A percentile compares a stretch with the other conserved stretches of the same genome.
phyloP scores from a whole-genome alignment of 2,113 vertebrate genomes.

The Protobothrops flavoviridis region DNA sequence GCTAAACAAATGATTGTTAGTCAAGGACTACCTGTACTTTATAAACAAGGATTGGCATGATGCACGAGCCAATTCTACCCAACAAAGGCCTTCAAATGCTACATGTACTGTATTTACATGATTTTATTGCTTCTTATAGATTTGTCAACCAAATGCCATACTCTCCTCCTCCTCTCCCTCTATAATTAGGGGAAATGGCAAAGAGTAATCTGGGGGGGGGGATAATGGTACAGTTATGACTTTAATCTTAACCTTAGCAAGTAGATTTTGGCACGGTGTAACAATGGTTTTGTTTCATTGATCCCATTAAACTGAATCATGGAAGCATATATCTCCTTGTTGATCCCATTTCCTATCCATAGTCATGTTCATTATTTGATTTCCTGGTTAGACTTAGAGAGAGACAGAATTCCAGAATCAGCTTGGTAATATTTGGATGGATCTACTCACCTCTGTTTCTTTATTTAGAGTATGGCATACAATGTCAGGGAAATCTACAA shows the following conservation, averaged over 20 bases:
- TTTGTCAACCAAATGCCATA: neutral
- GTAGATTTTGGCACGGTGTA: neutral
- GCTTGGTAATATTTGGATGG: neutral
- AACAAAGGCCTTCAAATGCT: neutral
- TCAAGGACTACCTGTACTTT: neutral
- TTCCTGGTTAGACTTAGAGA: neutral
- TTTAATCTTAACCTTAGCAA: neutral
- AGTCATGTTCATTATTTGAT: neutral
- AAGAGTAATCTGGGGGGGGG: neutral
- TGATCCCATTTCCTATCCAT: neutral
- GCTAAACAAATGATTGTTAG: too few species aligned
- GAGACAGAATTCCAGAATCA: neutral
- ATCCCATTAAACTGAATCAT: neutral
- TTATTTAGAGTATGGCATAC: too few species aligned
- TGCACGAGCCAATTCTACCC: neutral
- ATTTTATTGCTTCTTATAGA: neutral
- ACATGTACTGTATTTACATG: neutral
- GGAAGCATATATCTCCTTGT: neutral
- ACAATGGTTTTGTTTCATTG: neutral
- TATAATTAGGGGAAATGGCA: neutral
- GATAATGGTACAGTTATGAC: neutral
- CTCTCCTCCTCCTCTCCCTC: neutral
- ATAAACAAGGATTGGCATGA: neutral
- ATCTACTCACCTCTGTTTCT: neutral
- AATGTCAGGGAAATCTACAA: too few species aligned